A percentile compares a stretch with the other conserved stretches of the same genome.
Conservation (phyloP, 2,888 invertebrate species). For the Catocala nupta region DNA sequence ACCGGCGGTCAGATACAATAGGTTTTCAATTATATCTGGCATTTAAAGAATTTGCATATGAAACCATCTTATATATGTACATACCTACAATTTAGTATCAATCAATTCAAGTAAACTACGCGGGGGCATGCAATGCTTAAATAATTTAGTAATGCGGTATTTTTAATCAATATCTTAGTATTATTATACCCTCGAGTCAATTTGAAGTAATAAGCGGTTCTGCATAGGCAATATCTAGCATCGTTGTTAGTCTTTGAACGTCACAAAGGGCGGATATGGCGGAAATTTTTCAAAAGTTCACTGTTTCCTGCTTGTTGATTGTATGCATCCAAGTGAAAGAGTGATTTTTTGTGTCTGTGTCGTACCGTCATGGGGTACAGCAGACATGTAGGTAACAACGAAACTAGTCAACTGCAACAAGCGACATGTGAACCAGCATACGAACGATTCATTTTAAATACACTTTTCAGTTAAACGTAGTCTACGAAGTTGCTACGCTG, state of each 20-base stretch:
- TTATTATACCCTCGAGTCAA: neutral
- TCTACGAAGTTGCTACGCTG: constrained; percentile 21
- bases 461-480: constrained; percentile 1
- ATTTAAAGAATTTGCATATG: too few species aligned
- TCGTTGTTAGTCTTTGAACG: constrained; percentile 61
- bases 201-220: neutral
- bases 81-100: too few species aligned
- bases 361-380: constrained; percentile 56
- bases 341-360: constrained; percentile 70
- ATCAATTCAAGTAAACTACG: too few species aligned
- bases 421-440: constrained; percentile 13
- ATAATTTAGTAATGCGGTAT: too few species aligned
- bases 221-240: neutral
- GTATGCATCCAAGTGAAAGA: constrained; percentile 83
- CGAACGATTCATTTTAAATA: constrained; percentile 6
- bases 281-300: constrained; percentile 84
- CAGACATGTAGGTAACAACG: constrained; percentile 39
- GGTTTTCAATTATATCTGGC: too few species aligned
- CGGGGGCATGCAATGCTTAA: too few species aligned
- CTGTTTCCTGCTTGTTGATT: constrained; percentile 82
- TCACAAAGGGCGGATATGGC: constrained; percentile 76
- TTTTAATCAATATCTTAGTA: too few species aligned
- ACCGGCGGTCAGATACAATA: too few species aligned
- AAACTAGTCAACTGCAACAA: constrained; percentile 51
- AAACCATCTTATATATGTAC: too few species aligned